A percentile compares a stretch with the other conserved stretches of the same genome.
These are phyloP conservation scores for Sesamia nonagrioides DNA, from an alignment of 1,140 invertebrate genomes.

Conservation along the genomic window DNA sequence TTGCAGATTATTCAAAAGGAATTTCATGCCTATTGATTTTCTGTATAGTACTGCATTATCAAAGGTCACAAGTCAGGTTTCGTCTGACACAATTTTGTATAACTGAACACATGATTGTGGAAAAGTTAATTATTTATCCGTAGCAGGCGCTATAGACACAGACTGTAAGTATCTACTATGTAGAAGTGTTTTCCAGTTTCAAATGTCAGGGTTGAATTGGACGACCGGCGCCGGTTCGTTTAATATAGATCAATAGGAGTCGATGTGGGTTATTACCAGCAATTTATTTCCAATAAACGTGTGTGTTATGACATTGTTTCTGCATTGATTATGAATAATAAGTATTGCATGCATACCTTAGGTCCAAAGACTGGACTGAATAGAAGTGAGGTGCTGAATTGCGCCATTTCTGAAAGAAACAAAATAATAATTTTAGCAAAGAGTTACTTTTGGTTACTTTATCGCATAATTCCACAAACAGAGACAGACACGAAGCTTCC, in stretches of 20 bases:
- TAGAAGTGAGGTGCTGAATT: slow-evolving; percentile 83
- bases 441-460: background rate
- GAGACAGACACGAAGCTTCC: slow-evolving; percentile 13
- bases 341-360: slow-evolving; percentile 69
- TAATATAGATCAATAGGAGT: slow-evolving; percentile 83
- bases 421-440: background rate
- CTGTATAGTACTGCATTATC: background rate
- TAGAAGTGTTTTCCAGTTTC: slow-evolving; percentile 19
- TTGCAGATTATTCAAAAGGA: slow-evolving; percentile 8
- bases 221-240: slow-evolving; percentile 66
- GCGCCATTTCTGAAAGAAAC: slow-evolving; percentile 83
- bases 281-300: slow-evolving; percentile 79
- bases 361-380: slow-evolving; percentile 79
- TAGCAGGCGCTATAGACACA: slow-evolving; percentile 13
- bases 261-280: slow-evolving; percentile 72
- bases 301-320: slow-evolving; percentile 53
- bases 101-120: slow-evolving; percentile 14
- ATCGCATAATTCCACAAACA: slow-evolving; percentile 3
- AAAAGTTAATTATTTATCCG: slow-evolving; percentile 4
- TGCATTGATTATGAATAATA: slow-evolving; percentile 28
- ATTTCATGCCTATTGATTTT: slow-evolving; percentile 9
- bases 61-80: slow-evolving; percentile 1
- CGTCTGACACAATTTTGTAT: slow-evolving; percentile 3
- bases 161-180: background rate
- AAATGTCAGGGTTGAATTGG: slow-evolving; percentile 79